Evolutionary conservation across 2,888 invertebrate genomes (phyloP), one percentile per base, ranked within the genome.

Genomic region (Drosophila differens): DNA sequence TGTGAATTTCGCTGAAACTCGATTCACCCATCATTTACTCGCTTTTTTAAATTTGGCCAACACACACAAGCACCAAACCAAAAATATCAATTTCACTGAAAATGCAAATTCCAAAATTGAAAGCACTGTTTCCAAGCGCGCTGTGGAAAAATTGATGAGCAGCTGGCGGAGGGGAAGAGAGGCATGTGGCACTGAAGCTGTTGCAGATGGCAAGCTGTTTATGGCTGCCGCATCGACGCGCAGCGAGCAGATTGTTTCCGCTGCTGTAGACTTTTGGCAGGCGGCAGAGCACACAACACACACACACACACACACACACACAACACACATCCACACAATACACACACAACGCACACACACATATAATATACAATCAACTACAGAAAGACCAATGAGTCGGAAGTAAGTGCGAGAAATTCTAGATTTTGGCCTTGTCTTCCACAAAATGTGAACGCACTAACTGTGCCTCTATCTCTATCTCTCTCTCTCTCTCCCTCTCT

Each of bases 221-320:
- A 88, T 88, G 83, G 90, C 78, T 89, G 88, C 74, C 79, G 84
- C 83, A 78, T 83, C 86, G 72, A 85, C 90, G 90, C 88, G 90
- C 81, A 81, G 71, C 81, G 60, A 87, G 82, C 90, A 86, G 90
- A 86, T 86, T 86, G 86, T 86, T 90, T 86, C 86, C 86, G 90
- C 89, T 73, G 74, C 81, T 83, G 71, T 83, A 77, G 81, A 86
- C 74, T 86, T 82, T 89, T 84, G 84, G 90, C 90, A 89, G 44
- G 62, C 78, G 58, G 58, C 41, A 52, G 41, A 69, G 63, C 41
- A 64, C 41, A 57, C 57, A 68, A 63, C 41, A 64, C 37, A 60
- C 52, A 63, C 55, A 55, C 37, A 60, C 52, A 63, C 55, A 55
- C 37, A 52, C 32, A 12, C 60, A 53, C 22, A 60, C 49, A 57